Evolutionary conservation across 2,113 vertebrate genomes (phyloP).

Genomic region (Numenius arquata): DNA sequence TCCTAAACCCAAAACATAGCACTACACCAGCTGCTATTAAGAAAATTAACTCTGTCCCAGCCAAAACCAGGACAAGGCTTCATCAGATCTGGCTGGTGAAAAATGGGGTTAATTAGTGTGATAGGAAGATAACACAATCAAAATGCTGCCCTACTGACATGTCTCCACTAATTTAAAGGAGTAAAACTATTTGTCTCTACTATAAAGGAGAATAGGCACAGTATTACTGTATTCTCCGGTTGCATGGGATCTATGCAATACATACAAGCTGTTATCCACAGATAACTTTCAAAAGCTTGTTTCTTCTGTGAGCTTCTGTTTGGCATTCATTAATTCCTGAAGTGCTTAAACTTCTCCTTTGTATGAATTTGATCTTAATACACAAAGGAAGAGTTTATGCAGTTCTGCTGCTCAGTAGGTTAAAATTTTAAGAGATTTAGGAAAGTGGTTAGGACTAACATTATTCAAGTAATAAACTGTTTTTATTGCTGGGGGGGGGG

Average conservation of each 20-base stretch:
- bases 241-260: neutral
- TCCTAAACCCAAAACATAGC: neutral
- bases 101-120: neutral
- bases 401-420: neutral
- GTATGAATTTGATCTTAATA: neutral
- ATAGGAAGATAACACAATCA: neutral
- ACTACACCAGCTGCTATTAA: neutral
- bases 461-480: neutral
- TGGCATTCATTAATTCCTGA: neutral
- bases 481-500: neutral
- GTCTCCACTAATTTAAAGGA: neutral
- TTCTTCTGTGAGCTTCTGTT: neutral
- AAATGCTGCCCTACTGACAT: neutral
- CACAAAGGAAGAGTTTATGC: neutral
- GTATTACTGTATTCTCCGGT: neutral
- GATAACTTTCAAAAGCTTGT: neutral
- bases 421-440: neutral
- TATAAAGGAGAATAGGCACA: neutral
- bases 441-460: neutral
- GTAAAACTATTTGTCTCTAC: neutral
- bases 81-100: neutral
- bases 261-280: neutral
- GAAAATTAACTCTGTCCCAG: neutral
- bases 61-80: neutral
- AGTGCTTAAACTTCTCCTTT: neutral